Conservation (phyloP, 2,888 invertebrate species). For the Psylliodes chrysocephalus region DNA sequence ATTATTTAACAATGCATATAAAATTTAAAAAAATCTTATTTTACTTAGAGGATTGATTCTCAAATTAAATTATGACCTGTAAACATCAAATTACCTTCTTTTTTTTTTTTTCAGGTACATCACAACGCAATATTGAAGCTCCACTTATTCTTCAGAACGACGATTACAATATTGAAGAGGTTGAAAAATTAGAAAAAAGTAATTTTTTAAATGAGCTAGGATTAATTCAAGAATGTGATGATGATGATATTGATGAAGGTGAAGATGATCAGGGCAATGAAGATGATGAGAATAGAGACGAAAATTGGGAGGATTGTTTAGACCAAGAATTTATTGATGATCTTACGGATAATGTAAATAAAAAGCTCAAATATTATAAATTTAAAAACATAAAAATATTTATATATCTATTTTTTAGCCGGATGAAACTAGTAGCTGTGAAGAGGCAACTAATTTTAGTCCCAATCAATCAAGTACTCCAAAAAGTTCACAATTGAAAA, state of each 20-base stretch:
- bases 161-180: slow-evolving; percentile 41
- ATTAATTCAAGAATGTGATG: slow-evolving; percentile 57
- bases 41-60: too few species aligned
- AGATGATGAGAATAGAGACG: slow-evolving; percentile 52
- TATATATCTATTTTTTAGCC: slow-evolving; percentile 42
- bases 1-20: too few species aligned
- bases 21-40: too few species aligned
- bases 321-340: slow-evolving; percentile 48
- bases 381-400: neutral
- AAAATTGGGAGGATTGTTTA: slow-evolving; percentile 56
- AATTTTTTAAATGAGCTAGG: slow-evolving; percentile 60
- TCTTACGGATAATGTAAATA: slow-evolving; percentile 39
- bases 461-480: slow-evolving; percentile 48
- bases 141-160: slow-evolving; percentile 32
- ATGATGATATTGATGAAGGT: slow-evolving; percentile 53
- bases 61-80: too few species aligned
- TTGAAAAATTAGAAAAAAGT: slow-evolving; percentile 54
- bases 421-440: slow-evolving; percentile 47
- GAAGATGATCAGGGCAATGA: slow-evolving; percentile 55
- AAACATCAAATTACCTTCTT: too few species aligned
- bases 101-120: slow-evolving; percentile 56
- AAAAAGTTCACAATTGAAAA: slow-evolving; percentile 51
- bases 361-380: slow-evolving; percentile 4
- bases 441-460: slow-evolving; percentile 31
- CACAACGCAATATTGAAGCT: slow-evolving; percentile 52